Conservation (phyloP, 1,140 invertebrate species). For the Ectropis grisescens region DNA sequence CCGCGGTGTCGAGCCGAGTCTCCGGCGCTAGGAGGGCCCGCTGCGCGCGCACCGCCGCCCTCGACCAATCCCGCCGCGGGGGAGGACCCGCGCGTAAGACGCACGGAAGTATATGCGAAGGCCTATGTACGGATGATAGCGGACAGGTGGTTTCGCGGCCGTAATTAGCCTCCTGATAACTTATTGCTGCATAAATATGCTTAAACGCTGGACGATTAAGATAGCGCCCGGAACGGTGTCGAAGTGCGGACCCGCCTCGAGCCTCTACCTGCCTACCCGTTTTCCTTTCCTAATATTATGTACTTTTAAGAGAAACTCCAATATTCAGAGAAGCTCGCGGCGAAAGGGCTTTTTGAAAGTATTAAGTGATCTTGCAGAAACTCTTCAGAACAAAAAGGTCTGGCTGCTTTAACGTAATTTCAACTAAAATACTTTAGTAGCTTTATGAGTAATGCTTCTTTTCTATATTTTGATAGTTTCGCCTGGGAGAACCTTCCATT, state of each 20-base stretch:
- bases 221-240: slow-evolving; percentile 33
- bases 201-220: slow-evolving; percentile 49
- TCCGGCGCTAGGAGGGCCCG: slow-evolving; percentile 53
- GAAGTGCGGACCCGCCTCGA: slow-evolving; percentile 12
- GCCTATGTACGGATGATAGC: slow-evolving; percentile 68
- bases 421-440: no score
- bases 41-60: slow-evolving; percentile 49
- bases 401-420: no score
- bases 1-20: slow-evolving; percentile 38
- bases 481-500: no score
- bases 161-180: slow-evolving; percentile 65
- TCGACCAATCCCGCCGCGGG: slow-evolving; percentile 49
- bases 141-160: slow-evolving; percentile 66
- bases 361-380: no score
- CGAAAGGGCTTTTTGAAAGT: no score
- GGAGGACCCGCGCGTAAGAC: slow-evolving; percentile 61
- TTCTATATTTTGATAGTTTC: no score
- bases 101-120: slow-evolving; percentile 68
- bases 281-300: slow-evolving; percentile 15
- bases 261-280: slow-evolving; percentile 15
- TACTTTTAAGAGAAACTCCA: slow-evolving; percentile 12
- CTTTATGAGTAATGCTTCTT: no score
- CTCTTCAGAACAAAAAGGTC: no score
- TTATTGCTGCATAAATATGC: slow-evolving; percentile 60
- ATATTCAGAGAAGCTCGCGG: slow-evolving; percentile 3